These are phyloP conservation scores for Euglossa dilemma DNA, from an alignment of 1,140 invertebrate genomes.

Conservation along the genomic window DNA sequence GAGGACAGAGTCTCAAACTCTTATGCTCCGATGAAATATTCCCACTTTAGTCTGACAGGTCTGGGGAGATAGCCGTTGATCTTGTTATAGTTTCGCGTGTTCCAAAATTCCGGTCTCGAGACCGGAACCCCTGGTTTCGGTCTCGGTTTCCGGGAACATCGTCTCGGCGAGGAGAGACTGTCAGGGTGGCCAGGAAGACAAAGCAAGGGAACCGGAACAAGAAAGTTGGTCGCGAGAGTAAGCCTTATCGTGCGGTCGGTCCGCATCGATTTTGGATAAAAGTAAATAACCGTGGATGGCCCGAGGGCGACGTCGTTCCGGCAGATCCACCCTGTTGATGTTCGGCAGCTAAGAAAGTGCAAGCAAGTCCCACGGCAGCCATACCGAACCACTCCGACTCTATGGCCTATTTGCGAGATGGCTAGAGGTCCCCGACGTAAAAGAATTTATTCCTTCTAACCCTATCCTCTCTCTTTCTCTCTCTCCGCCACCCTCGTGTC, in stretches of 20 bases:
- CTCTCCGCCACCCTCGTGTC: background rate
- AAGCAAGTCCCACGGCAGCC: conserved; percentile 57
- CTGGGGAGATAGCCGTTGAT: background rate
- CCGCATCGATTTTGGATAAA: conserved; percentile 60
- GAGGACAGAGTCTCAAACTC: too few species aligned
- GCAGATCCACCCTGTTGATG: conserved; percentile 43
- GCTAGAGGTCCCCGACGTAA: conserved; percentile 31
- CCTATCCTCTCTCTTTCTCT: conserved; percentile 8
- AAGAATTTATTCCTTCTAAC: conserved; percentile 58
- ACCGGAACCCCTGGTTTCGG: background rate
- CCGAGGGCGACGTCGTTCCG: conserved; percentile 30
- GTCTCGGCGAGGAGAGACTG: background rate
- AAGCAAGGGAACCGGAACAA: background rate
- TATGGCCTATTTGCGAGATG: conserved; percentile 66
- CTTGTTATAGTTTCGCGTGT: too few species aligned
- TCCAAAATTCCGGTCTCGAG: too few species aligned
- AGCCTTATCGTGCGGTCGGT: conserved; percentile 5
- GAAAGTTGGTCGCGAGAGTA: background rate
- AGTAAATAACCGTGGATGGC: conserved; percentile 60
- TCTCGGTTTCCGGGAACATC: background rate
- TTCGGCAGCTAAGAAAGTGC: conserved; percentile 57
- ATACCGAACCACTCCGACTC: conserved; percentile 63
- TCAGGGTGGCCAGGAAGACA: background rate
- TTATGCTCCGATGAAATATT: too few species aligned
- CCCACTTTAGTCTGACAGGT: background rate